Evolutionary conservation across 2,113 vertebrate genomes (phyloP).

Genomic region (Bubalus kerabau): DNA sequence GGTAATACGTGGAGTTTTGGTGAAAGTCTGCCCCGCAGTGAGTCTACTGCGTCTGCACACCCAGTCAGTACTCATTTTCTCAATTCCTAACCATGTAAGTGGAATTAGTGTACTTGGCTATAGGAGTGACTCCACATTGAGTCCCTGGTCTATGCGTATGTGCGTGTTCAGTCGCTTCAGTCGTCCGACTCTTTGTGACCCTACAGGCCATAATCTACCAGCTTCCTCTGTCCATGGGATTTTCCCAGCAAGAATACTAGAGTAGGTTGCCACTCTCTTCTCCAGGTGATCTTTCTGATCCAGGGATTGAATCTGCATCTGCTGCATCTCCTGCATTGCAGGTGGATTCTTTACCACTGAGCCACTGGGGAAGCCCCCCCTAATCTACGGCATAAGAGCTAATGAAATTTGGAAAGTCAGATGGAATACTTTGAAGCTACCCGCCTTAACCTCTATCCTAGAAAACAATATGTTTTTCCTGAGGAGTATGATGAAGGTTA

Average conservation of each 20-base stretch:
- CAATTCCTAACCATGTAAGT: not conserved
- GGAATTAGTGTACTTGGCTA: not conserved
- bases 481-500: not conserved
- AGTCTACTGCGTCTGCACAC: not conserved
- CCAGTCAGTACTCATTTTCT: not conserved
- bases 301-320: not conserved
- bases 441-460: fast-evolving
- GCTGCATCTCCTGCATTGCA: not conserved
- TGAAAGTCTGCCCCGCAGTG: not conserved
- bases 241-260: not conserved
- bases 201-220: not conserved
- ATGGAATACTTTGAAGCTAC: not conserved
- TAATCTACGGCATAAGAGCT: not conserved
- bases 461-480: not conserved
- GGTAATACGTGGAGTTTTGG: not conserved
- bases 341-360: not conserved
- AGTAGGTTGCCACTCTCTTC: not conserved
- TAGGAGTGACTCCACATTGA: not conserved
- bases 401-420: not conserved
- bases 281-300: not conserved
- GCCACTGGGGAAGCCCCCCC: not conserved
- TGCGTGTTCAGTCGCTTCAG: not conserved
- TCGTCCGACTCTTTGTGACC: not conserved
- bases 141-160: not conserved
- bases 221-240: not conserved